Evolutionary conservation across 2,113 vertebrate species (phyloP).

Genomic region (Phoenicopterus ruber): DNA sequence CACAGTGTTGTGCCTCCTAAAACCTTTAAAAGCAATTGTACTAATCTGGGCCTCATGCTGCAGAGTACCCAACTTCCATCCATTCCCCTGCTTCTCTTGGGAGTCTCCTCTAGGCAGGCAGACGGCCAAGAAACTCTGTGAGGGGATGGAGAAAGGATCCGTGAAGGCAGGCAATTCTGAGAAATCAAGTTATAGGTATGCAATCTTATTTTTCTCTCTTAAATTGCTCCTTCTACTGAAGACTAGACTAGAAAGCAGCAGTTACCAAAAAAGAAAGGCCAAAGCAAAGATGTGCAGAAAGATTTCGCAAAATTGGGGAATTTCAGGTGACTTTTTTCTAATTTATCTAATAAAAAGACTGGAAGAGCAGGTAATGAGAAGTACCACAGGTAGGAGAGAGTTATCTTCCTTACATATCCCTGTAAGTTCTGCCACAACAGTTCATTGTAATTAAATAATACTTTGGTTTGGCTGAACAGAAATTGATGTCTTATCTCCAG

Average conservation of each 20-base stretch:
- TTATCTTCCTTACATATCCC: background rate
- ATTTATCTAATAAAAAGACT: background rate
- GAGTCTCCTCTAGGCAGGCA: conserved; percentile 64
- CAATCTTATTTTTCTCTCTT: conserved; percentile 61
- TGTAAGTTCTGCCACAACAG: background rate
- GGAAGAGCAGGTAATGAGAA: background rate
- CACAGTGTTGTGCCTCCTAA: conserved; percentile 45
- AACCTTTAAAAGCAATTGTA: conserved; percentile 63
- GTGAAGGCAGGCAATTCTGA: conserved; percentile 51
- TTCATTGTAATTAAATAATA: background rate
- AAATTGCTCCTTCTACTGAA: conserved; percentile 8
- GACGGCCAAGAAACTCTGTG: conserved; percentile 64
- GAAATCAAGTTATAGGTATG: conserved; percentile 64
- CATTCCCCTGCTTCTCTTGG: conserved; percentile 66
- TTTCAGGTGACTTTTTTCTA: background rate
- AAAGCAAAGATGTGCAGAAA: conserved; percentile 31
- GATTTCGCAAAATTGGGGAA: background rate
- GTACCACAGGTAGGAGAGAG: background rate
- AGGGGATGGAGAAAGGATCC: conserved; percentile 60
- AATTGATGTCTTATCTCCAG: background rate
- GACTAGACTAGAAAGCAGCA: background rate
- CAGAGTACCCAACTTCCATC: conserved; percentile 58
- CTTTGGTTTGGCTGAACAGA: background rate
- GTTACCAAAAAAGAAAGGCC: background rate
- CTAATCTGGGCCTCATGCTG: conserved; percentile 53